Conservation (phyloP, 2,113 vertebrate species). For the Syngnathus floridae region DNA sequence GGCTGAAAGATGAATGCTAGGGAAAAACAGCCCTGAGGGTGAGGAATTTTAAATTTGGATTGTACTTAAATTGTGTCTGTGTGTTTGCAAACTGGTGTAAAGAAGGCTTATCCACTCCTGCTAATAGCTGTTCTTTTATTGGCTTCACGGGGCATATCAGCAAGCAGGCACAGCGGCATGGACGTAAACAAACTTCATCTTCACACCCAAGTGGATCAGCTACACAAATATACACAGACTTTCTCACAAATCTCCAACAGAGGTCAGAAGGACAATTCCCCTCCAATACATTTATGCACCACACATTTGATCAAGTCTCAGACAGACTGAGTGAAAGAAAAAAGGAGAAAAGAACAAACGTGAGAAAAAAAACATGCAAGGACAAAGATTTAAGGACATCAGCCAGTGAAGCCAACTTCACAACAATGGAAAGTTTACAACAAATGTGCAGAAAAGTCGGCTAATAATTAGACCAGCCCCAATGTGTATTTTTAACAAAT, state of each 20-base stretch:
- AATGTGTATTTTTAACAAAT: too few species aligned
- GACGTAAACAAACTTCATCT: background rate
- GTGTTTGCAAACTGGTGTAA: slow-evolving; percentile 15
- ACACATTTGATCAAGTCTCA: background rate
- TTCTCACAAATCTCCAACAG: background rate
- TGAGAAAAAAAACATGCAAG: background rate
- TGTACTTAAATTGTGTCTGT: slow-evolving; percentile 20
- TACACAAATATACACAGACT: slow-evolving; percentile 1
- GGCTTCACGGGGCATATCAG: slow-evolving; percentile 19
- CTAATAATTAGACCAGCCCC: too few species aligned
- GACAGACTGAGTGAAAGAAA: background rate
- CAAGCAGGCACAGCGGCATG: background rate
- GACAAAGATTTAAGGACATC: background rate
- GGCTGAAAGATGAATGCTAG: slow-evolving; percentile 22
- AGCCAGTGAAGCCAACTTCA: background rate
- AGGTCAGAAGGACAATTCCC: background rate
- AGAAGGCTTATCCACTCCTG: slow-evolving; percentile 9
- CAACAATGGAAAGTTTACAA: too few species aligned
- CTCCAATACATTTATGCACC: background rate
- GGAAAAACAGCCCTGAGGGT: slow-evolving; percentile 28
- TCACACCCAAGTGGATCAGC: slow-evolving; percentile 7
- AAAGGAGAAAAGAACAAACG: too few species aligned
- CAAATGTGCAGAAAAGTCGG: too few species aligned
- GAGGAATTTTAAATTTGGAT: slow-evolving; percentile 31
- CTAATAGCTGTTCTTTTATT: slow-evolving; percentile 24